Conservation (phyloP, 1,140 invertebrate genomes). For the Euglossa dilemma region DNA sequence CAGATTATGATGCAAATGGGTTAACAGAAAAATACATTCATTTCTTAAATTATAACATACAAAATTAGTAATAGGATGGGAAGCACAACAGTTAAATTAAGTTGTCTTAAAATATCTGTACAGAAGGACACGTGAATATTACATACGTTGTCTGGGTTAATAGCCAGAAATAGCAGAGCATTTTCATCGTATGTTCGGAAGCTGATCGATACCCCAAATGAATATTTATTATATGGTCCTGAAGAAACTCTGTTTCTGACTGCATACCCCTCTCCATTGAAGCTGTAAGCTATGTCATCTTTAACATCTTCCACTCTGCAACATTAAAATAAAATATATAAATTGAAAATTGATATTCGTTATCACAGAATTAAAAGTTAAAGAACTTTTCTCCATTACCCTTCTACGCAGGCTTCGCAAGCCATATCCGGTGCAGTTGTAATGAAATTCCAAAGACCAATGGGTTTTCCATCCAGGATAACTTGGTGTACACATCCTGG, state of each 20-base stretch:
- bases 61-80: too few species aligned
- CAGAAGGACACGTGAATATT: background rate
- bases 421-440: conserved; percentile 84
- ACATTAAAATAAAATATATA: conserved; percentile 27
- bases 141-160: conserved; percentile 86
- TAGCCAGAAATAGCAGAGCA: conserved; percentile 92
- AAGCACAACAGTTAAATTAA: background rate
- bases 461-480: conserved; percentile 87
- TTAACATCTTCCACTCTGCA: conserved; percentile 83
- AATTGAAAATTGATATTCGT: too few species aligned
- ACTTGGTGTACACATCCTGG: conserved; percentile 91
- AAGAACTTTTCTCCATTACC: conserved; percentile 79
- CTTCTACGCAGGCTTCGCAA: conserved; percentile 90
- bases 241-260: conserved; percentile 85
- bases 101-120: background rate
- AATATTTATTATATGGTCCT: conserved; percentile 86
- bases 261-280: conserved; percentile 91
- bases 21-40: too few species aligned
- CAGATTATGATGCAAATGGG: too few species aligned
- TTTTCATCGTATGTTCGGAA: conserved; percentile 95
- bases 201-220: conserved; percentile 90
- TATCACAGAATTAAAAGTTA: background rate
- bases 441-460: conserved; percentile 95
- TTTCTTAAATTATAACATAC: too few species aligned
- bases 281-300: conserved; percentile 85